phyloP scores from a whole-genome alignment of 37 sponge, comb jelly and placozoan species.

The Halisarca cf. caerulea region DNA sequence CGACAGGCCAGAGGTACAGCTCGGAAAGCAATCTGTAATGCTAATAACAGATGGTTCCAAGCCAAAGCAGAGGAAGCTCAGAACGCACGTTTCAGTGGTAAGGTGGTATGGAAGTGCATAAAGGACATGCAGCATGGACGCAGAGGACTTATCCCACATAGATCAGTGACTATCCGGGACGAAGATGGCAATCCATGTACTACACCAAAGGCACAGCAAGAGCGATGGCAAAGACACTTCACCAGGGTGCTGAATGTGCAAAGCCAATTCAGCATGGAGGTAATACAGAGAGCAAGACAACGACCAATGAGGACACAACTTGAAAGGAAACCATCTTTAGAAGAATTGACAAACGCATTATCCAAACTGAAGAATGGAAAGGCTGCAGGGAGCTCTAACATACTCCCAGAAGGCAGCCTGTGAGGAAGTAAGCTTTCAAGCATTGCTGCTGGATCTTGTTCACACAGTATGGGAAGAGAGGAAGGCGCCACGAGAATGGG shows the following conservation, averaged over 20 bases:
- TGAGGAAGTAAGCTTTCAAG: neutral
- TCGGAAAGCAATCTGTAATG: constrained; percentile 2
- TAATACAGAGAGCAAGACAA: constrained; percentile 18
- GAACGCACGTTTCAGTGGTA: constrained; percentile 19
- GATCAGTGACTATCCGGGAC: neutral
- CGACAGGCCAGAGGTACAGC: constrained; percentile 10
- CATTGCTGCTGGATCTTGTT: constrained; percentile 7
- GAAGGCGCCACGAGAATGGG: constrained; percentile 1
- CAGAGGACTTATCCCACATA: constrained; percentile 38
- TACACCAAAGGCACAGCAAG: constrained; percentile 14
- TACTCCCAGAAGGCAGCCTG: constrained; percentile 15
- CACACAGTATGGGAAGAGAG: constrained; percentile 18
- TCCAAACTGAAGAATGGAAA: constrained; percentile 6
- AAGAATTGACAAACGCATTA: neutral
- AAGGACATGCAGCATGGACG: constrained; percentile 33
- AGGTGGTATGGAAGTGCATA: constrained; percentile 42
- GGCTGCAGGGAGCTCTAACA: constrained; percentile 27
- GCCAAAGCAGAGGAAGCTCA: constrained; percentile 32
- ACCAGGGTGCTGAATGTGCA: constrained; percentile 13
- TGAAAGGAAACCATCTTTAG: neutral
- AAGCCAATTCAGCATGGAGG: constrained; percentile 28
- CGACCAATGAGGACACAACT: constrained; percentile 8
- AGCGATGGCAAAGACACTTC: constrained; percentile 31
- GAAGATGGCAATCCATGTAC: constrained; percentile 33
- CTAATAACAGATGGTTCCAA: constrained; percentile 27